Evolutionary conservation across 2,888 invertebrate genomes (phyloP).

Genomic region (Torymus auratus): DNA sequence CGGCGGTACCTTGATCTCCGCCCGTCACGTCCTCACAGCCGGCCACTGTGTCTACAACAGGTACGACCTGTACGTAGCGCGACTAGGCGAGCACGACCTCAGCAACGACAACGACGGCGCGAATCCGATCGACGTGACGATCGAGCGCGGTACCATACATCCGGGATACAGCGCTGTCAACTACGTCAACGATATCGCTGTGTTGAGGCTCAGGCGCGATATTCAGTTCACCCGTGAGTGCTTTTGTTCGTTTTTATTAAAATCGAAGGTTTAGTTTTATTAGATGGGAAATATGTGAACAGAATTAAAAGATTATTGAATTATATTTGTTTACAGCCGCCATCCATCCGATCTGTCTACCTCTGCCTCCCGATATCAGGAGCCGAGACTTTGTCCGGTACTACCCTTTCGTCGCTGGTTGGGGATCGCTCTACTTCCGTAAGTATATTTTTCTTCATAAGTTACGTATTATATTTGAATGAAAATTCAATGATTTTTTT

Average conservation of each 20-base stretch:
- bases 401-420: conserved; percentile 87
- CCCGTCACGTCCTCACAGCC: conserved; percentile 86
- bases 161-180: conserved; percentile 82
- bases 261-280: too few relatives aligned
- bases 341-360: conserved; percentile 87
- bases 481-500: not conserved
- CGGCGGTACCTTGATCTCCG: conserved; percentile 84
- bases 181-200: conserved; percentile 87
- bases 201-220: conserved; percentile 81
- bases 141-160: conserved; percentile 82
- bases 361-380: conserved; percentile 79
- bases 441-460: conserved; percentile 74
- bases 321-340: conserved; percentile 77
- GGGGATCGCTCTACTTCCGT: conserved; percentile 87
- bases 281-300: not conserved
- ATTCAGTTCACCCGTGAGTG: conserved; percentile 79
- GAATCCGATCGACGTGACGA: conserved; percentile 80
- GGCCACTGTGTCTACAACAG: conserved; percentile 84
- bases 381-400: conserved; percentile 79
- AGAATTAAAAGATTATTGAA: too few relatives aligned
- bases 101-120: conserved; percentile 81
- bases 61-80: conserved; percentile 77
- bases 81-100: conserved; percentile 88
- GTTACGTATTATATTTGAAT: not conserved
- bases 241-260: not conserved